Evolutionary conservation across 2,797 vertebrate species (phyloP).

Genomic region (Pangasius macronema): DNA sequence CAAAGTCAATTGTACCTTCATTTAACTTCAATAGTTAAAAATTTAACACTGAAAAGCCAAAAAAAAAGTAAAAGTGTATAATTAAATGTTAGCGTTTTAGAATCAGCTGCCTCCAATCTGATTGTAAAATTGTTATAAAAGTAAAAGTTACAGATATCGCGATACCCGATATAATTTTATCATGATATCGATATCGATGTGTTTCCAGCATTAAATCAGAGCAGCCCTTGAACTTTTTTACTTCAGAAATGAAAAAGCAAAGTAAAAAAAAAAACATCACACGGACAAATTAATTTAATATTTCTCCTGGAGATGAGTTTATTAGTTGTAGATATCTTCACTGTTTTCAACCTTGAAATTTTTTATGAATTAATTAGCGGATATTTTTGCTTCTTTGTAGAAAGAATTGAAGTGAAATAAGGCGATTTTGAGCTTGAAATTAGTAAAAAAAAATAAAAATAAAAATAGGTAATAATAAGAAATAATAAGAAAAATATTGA

Average conservation of each 20-base stretch:
- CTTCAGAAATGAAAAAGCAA: background rate
- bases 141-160: background rate
- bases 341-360: background rate
- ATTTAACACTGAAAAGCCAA: background rate
- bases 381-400: no score
- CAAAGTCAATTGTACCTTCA: background rate
- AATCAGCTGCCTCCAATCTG: background rate
- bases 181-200: background rate
- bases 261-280: background rate
- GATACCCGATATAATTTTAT: background rate
- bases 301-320: background rate
- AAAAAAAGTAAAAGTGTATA: background rate
- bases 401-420: background rate
- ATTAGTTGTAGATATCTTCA: background rate
- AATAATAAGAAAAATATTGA: background rate
- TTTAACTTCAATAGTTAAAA: background rate
- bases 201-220: background rate
- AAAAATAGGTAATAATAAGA: background rate
- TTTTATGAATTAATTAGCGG: background rate
- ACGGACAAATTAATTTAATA: background rate
- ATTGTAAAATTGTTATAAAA: no score
- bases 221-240: background rate
- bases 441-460: background rate
- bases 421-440: background rate
- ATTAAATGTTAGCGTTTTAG: background rate